These are phyloP conservation scores for Perizoma affinitatum DNA, from an alignment of 2,888 invertebrate genomes.

Conservation along the genomic window DNA sequence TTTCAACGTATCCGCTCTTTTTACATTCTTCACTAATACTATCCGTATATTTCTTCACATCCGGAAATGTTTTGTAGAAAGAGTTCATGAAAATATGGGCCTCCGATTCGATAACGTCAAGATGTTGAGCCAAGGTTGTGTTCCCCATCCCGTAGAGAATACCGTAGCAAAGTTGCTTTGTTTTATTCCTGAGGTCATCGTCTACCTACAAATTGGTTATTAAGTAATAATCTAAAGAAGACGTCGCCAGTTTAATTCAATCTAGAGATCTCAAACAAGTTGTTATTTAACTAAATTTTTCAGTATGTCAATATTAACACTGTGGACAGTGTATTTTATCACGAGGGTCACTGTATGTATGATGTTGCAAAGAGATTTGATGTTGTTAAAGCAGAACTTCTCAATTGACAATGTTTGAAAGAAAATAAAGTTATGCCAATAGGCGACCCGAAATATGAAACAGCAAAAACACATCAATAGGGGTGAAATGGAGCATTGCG, in stretches of 20 bases:
- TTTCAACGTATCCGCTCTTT: slow-evolving; percentile 91
- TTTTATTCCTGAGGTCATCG: slow-evolving; percentile 90
- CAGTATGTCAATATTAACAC: no score
- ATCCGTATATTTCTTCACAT: slow-evolving; percentile 85
- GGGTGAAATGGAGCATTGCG: slow-evolving; percentile 25
- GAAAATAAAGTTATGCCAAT: slow-evolving; percentile 30
- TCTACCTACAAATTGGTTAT: slow-evolving; percentile 82
- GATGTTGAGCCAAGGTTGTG: slow-evolving; percentile 90
- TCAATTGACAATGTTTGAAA: slow-evolving; percentile 35
- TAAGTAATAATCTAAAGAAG: no score
- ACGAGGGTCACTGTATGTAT: no score
- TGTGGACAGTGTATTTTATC: no score
- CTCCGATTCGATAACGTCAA: slow-evolving; percentile 91
- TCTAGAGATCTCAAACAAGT: no score
- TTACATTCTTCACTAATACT: slow-evolving; percentile 86
- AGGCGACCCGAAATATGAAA: slow-evolving; percentile 35
- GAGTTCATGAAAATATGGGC: slow-evolving; percentile 91
- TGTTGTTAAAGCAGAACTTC: slow-evolving; percentile 21
- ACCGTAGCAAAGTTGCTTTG: slow-evolving; percentile 97
- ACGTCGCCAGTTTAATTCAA: no score
- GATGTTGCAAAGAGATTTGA: no score
- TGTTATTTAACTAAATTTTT: no score
- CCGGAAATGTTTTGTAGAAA: slow-evolving; percentile 91
- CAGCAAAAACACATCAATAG: slow-evolving; percentile 38
- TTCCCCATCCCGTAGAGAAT: slow-evolving; percentile 98